phyloP scores from a whole-genome alignment of 2,888 invertebrate genomes.

The Drosophila emarginata region DNA sequence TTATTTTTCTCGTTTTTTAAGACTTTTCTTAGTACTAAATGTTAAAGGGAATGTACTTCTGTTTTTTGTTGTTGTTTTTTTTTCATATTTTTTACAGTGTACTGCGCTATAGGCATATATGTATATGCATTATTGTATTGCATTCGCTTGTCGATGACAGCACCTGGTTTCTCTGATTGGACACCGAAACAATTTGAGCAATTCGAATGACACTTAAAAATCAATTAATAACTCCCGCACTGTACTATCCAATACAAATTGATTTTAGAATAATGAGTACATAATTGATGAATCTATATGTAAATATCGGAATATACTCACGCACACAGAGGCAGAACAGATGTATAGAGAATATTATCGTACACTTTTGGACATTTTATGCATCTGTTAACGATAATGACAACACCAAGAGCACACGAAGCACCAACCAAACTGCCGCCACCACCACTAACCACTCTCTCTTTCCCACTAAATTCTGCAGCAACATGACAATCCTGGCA shows the following conservation, averaged over 20 bases:
- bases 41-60: too few species aligned
- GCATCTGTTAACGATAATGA: constrained; percentile 29
- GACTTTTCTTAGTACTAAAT: too few species aligned
- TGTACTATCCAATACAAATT: constrained; percentile 23
- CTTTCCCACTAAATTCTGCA: constrained; percentile 50
- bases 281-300: constrained; percentile 39
- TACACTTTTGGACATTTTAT: constrained; percentile 29
- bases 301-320: not conserved
- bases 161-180: constrained; percentile 42
- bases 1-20: too few species aligned
- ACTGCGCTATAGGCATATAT: constrained; percentile 2
- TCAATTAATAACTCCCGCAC: constrained; percentile 56
- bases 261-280: constrained; percentile 36
- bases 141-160: constrained; percentile 6
- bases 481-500: constrained; percentile 44
- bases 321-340: not conserved
- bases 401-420: constrained; percentile 27
- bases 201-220: constrained; percentile 57
- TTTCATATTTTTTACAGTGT: not conserved
- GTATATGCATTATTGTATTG: constrained; percentile 13
- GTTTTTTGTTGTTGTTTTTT: too few species aligned
- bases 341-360: not conserved
- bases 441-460: too few species aligned
- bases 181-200: constrained; percentile 15
- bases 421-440: constrained; percentile 8